Conservation (phyloP, 2,113 vertebrate genomes). For the Otus sunia region DNA sequence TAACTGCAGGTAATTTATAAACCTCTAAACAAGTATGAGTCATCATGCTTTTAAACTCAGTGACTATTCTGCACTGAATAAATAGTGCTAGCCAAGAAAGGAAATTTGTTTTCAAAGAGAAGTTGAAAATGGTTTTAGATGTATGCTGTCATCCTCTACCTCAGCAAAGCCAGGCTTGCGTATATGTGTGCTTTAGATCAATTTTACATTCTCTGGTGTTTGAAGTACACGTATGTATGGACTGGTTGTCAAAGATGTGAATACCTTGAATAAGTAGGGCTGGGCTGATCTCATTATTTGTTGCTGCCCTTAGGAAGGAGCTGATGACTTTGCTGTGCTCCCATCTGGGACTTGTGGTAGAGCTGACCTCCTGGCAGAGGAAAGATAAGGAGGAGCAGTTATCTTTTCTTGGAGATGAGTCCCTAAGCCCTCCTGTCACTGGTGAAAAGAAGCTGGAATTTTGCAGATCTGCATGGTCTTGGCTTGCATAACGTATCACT, state of each 20-base stretch:
- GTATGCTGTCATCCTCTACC: background rate
- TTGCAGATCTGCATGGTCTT: background rate
- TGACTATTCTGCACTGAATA: conserved; percentile 1
- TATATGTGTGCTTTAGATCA: background rate
- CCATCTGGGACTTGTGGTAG: background rate
- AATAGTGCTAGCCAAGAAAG: background rate
- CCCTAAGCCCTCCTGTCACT: background rate
- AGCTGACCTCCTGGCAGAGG: background rate
- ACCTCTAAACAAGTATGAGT: conserved; percentile 41
- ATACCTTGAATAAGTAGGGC: background rate
- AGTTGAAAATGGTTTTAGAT: background rate
- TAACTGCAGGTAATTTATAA: conserved; percentile 16
- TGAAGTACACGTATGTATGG: background rate
- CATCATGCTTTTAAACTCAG: conserved; percentile 21
- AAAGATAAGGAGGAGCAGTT: background rate
- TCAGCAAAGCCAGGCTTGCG: background rate
- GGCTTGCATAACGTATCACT: background rate
- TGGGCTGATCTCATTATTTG: background rate
- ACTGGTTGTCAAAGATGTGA: fast-evolving
- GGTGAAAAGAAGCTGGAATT: background rate
- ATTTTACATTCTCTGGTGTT: background rate
- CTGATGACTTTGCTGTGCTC: background rate
- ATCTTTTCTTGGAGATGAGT: background rate
- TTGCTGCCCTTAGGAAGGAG: background rate
- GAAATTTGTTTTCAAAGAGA: conserved; percentile 18